phyloP scores from a whole-genome alignment of 2,888 invertebrate species.

The Athrips mouffetella region DNA sequence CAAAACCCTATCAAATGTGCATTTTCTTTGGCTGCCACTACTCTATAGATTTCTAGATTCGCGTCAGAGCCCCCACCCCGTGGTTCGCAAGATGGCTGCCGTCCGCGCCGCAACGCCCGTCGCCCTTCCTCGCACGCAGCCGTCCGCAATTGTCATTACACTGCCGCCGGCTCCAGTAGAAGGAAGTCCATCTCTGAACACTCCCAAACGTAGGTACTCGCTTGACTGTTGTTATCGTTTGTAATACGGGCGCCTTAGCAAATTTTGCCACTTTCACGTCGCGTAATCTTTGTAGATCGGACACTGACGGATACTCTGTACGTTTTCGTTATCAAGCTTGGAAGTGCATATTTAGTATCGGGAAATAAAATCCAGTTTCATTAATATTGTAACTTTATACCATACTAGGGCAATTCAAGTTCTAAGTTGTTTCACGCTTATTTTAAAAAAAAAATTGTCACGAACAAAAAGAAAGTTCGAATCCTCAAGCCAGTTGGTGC shows the following conservation, averaged over 20 bases:
- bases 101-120: slow-evolving; percentile 36
- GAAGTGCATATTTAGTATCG: too few species aligned
- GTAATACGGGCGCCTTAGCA: not conserved
- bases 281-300: not conserved
- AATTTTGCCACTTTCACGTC: not conserved
- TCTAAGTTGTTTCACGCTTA: too few species aligned
- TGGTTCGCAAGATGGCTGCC: slow-evolving; percentile 17
- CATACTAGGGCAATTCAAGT: too few species aligned
- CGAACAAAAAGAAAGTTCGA: too few species aligned
- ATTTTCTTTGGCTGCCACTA: not conserved
- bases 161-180: slow-evolving; percentile 40
- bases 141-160: slow-evolving; percentile 57
- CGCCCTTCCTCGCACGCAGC: slow-evolving; percentile 36
- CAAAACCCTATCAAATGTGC: not conserved
- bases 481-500: too few species aligned
- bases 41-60: slow-evolving; percentile 19
- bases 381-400: too few species aligned
- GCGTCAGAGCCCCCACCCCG: not conserved
- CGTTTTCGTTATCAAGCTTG: not conserved
- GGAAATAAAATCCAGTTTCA: too few species aligned
- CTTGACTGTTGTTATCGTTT: too few species aligned
- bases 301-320: not conserved
- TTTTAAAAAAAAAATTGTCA: too few species aligned
- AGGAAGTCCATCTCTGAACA: slow-evolving; percentile 16
- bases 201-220: not conserved